Percentiles rank a stretch among this genome's conserved stretches.
Conservation (phyloP, 2,113 vertebrate genomes). For the Morone chrysops region DNA sequence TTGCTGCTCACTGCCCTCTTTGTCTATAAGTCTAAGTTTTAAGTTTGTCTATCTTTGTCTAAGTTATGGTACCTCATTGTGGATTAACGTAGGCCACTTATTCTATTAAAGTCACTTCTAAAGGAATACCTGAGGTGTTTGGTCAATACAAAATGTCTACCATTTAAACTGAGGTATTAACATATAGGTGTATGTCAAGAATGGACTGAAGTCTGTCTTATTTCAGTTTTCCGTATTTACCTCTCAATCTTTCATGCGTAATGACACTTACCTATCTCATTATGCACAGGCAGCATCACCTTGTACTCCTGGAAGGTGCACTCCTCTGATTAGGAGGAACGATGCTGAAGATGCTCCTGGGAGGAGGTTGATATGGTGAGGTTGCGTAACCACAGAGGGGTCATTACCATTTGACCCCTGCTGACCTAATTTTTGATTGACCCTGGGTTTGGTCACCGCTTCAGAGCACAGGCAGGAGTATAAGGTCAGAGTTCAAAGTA, state of each 20-base stretch:
- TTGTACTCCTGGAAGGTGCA: slow-evolving; percentile 33
- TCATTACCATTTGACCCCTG: slow-evolving; percentile 77
- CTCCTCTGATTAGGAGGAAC: slow-evolving; percentile 69
- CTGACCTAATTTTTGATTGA: slow-evolving; percentile 75
- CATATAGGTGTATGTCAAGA: not conserved
- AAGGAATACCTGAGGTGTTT: slow-evolving; percentile 10
- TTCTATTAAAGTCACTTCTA: not conserved
- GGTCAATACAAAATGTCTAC: not conserved
- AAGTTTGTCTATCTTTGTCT: no score
- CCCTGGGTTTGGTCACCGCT: slow-evolving; percentile 73
- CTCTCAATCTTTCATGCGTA: not conserved
- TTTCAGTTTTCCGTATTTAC: not conserved
- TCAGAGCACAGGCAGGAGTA: slow-evolving; percentile 66
- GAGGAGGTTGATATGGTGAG: slow-evolving; percentile 37
- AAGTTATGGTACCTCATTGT: not conserved
- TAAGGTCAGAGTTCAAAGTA: slow-evolving; percentile 80
- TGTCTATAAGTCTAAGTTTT: no score
- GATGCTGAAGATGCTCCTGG: slow-evolving; percentile 43
- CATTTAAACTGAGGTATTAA: not conserved
- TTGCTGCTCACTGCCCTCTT: not conserved
- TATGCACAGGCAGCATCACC: not conserved
- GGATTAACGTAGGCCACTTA: not conserved
- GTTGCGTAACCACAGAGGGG: slow-evolving; percentile 72
- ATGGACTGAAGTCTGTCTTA: not conserved
- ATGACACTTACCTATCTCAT: slow-evolving; percentile 2